Conservation (phyloP, 2,113 vertebrate species). For the Elaphurus davidianus region DNA sequence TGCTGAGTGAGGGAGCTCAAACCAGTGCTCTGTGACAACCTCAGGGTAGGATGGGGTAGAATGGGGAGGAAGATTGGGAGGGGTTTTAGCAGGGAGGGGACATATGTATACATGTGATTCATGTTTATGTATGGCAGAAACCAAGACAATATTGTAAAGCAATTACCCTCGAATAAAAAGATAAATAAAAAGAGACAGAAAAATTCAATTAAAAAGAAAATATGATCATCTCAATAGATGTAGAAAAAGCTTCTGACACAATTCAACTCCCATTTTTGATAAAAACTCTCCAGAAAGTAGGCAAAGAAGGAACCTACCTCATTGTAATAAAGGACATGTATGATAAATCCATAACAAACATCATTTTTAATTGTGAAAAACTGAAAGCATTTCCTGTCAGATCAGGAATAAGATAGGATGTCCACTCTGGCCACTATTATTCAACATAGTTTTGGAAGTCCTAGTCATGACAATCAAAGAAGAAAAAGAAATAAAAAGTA, state of each 20-base stretch:
- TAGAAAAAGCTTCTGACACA: background rate
- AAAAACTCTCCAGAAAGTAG: background rate
- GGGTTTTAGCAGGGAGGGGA: background rate
- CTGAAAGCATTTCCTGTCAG: background rate
- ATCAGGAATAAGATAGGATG: background rate
- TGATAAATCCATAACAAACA: background rate
- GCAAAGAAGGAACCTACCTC: background rate
- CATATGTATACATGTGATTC: background rate
- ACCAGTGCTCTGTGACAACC: background rate
- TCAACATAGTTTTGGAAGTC: background rate
- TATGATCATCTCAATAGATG: background rate
- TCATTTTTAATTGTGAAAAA: background rate
- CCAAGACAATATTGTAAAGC: background rate
- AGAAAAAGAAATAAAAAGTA: background rate
- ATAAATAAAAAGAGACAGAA: background rate
- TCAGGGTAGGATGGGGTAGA: background rate
- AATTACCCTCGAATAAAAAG: background rate
- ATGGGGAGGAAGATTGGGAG: background rate
- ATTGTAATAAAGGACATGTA: background rate
- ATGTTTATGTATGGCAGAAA: background rate
- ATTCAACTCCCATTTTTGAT: background rate
- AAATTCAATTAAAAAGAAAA: background rate
- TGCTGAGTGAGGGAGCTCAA: background rate
- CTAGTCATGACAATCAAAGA: background rate
- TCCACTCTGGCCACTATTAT: background rate